Evolutionary conservation across 2,888 invertebrate genomes (phyloP).

Genomic region (Melanostoma scalare): DNA sequence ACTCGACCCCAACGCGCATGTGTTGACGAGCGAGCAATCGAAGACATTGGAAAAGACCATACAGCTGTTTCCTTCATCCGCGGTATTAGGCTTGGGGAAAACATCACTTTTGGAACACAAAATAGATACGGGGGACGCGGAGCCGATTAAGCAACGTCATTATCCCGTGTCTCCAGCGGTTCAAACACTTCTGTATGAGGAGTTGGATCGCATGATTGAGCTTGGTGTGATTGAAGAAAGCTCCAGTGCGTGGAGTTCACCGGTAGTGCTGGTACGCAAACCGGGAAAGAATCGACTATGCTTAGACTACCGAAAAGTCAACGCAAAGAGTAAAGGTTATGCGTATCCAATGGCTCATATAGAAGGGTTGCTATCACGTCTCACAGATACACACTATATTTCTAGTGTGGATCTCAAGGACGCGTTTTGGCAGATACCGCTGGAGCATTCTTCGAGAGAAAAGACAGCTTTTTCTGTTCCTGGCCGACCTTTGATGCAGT

Average conservation of each 20-base stretch:
- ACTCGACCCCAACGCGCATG: too few species aligned
- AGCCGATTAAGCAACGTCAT: conserved; percentile 3
- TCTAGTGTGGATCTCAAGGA: conserved; percentile 7
- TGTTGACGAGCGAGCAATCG: too few species aligned
- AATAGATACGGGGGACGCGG: background rate
- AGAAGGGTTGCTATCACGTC: conserved; percentile 19
- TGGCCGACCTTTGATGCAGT: conserved; percentile 7
- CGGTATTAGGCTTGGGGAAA: conserved; percentile 1
- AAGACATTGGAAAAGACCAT: too few species aligned
- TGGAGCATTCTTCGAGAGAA: background rate
- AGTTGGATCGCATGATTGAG: too few species aligned
- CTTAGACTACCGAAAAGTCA: background rate
- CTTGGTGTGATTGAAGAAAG: too few species aligned
- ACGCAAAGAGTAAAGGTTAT: conserved; percentile 9
- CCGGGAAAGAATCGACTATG: too few species aligned
- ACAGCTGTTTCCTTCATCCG: background rate
- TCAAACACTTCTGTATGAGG: background rate
- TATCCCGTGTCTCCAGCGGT: background rate
- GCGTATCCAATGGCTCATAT: conserved; percentile 32
- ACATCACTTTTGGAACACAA: background rate
- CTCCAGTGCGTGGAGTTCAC: too few species aligned
- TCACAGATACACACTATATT: conserved; percentile 18
- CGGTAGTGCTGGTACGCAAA: too few species aligned
- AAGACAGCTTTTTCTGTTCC: conserved; percentile 35
- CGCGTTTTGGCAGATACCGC: background rate